Conservation (phyloP, 1,140 invertebrate species). For the Eriocheir sinensis region DNA sequence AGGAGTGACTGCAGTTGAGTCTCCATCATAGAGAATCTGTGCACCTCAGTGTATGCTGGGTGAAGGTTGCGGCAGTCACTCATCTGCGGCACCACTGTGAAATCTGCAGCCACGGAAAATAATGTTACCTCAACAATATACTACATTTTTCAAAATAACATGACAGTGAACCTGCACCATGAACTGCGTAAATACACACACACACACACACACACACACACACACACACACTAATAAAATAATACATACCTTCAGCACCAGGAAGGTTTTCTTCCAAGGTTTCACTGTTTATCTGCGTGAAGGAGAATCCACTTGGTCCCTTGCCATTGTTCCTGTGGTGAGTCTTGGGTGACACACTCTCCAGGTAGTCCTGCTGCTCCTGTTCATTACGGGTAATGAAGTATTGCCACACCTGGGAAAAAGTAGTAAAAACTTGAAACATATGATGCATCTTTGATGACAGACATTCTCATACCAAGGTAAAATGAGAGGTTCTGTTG, state of each 20-base stretch:
- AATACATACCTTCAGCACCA: neutral
- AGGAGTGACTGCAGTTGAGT: conserved; percentile 35
- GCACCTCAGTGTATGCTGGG: conserved; percentile 44
- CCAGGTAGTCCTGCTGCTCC: conserved; percentile 55
- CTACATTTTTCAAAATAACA: too few relatives aligned
- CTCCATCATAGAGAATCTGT: conserved; percentile 36
- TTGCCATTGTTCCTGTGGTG: neutral
- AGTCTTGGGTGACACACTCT: neutral
- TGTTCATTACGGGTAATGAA: conserved; percentile 48
- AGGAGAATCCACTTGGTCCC: conserved; percentile 32
- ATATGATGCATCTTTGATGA: neutral
- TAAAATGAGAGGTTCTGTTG: too few relatives aligned
- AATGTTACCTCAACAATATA: neutral
- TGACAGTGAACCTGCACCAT: neutral
- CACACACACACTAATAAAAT: neutral
- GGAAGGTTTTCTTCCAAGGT: neutral
- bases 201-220: neutral
- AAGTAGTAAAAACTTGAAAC: neutral
- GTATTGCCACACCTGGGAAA: conserved; percentile 57
- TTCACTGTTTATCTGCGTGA: conserved; percentile 40
- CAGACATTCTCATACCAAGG: too few relatives aligned
- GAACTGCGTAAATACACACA: neutral
- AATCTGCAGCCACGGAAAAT: neutral
- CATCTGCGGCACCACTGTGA: conserved; percentile 3
- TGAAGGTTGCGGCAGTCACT: conserved; percentile 52